Base-by-base conservation (phyloP, 2,797 vertebrate genomes). In the Merluccius polli region DNA sequence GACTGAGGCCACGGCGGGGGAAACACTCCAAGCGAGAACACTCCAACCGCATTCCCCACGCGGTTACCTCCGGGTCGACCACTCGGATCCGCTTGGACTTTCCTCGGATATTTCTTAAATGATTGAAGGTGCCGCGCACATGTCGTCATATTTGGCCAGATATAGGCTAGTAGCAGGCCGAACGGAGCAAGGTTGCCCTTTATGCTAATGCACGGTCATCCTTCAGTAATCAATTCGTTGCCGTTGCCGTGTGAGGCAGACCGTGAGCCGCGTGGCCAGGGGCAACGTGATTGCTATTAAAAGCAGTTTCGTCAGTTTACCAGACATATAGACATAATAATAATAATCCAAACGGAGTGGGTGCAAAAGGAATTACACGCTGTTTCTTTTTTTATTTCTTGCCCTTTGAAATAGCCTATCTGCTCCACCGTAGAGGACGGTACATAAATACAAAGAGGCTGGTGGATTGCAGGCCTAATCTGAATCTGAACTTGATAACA, bases 1-100 rank as follows among this genome's bases (percentile, higher is more conserved):
- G 41, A 86, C 83, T 9, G 79, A 84, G 85, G 87, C 87, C 87
- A 87, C 83, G 78, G 84, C 86, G 81, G 89, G 89, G 88, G 83
- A 81, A 78, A 80, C 83, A 86, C 86, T 89, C 89, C 48, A 8
- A n/a, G 48, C 48, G 4, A n/a, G 81, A 83, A 89, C 90, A 92
- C 88, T 80, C 76, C 24, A 86, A 91, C 90, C 84, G 74, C 79
- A 88, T n/a, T 48, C 48, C 48, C 21, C 48, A 93, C 90, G 87
- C 79, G 83, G 81, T 84, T 87, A 83, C 87, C 84, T 86, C 84
- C 70, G 80, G 85, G 72, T 83, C 88, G 88, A n/a, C 83, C 85
- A 75, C 80, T 82, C 81, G 78, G 73, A 81, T 88, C 82, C 78
- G 84, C 88, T 87, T 85, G 78, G 83, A 78, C 75, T 86, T 89